Percentiles rank a stretch among this genome's conserved stretches.
These are phyloP conservation scores for Agrilus planipennis DNA, from an alignment of 1,140 invertebrate species.

Conservation along the genomic window DNA sequence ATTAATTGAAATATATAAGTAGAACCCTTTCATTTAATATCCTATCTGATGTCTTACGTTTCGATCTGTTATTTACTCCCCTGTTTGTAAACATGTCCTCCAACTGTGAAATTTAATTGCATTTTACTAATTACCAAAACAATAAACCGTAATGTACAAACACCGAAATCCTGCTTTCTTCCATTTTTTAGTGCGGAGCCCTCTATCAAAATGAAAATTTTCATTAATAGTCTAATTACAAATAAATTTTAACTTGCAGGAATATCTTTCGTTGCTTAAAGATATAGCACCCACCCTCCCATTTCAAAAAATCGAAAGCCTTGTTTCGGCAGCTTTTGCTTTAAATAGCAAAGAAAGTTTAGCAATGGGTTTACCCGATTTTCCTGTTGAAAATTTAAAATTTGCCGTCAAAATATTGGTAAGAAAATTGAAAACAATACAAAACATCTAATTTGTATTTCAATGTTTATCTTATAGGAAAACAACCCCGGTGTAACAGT, in stretches of 20 bases:
- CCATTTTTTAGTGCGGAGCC: no score
- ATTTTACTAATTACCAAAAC: no score
- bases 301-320: conserved; percentile 45
- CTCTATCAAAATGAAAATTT: no score
- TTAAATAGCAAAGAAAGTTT: conserved; percentile 58
- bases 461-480: conserved; percentile 44
- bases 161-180: no score
- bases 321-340: conserved; percentile 65
- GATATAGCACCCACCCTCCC: conserved; percentile 44
- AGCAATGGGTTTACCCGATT: conserved; percentile 70
- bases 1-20: no score
- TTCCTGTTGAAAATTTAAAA: conserved; percentile 75
- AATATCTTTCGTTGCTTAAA: conserved; percentile 35
- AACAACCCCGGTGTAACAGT: conserved; percentile 50
- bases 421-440: conserved; percentile 17
- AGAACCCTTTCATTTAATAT: no score
- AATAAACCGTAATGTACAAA: no score
- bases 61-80: no score
- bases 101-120: no score
- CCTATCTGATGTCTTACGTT: no score
- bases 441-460: conserved; percentile 4
- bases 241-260: conserved; percentile 17
- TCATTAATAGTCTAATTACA: no score
- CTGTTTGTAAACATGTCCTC: no score
- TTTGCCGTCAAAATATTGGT: conserved; percentile 63